A percentile compares a stretch with the other conserved stretches of the same genome.
Evolutionary conservation across 2,797 vertebrate species (phyloP).

Genomic region (Betta splendens): DNA sequence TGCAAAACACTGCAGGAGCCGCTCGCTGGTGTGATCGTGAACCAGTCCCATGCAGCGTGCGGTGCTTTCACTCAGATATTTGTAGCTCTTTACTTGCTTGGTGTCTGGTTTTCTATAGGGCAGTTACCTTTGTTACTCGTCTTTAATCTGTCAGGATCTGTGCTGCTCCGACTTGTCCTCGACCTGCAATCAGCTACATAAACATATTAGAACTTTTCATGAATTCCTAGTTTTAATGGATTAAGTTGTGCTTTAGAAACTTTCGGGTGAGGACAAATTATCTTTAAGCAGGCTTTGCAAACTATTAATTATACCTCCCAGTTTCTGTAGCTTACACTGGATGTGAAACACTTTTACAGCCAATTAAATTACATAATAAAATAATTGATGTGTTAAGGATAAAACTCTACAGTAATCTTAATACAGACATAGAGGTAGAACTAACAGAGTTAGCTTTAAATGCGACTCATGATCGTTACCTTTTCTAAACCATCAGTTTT

Average conservation of each 20-base stretch:
- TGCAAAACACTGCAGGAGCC: conserved; percentile 12
- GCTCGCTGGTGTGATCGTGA: not conserved
- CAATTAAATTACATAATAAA: too few species aligned
- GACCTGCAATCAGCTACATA: not conserved
- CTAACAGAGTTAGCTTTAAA: too few species aligned
- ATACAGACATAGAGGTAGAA: too few species aligned
- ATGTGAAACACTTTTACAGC: too few species aligned
- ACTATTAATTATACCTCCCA: conserved; percentile 22
- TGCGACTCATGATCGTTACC: too few species aligned
- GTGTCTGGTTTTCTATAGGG: not conserved
- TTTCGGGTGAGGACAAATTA: conserved; percentile 14
- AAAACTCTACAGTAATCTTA: too few species aligned
- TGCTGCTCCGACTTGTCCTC: not conserved
- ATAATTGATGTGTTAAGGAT: too few species aligned
- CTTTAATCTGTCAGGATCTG: conserved; percentile 1
- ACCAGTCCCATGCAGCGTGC: not conserved
- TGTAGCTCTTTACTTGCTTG: not conserved
- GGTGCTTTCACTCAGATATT: not conserved
- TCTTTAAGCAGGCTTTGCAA: not conserved
- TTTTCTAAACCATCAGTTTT: too few species aligned
- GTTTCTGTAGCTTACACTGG: not conserved
- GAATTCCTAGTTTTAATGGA: conserved; percentile 10
- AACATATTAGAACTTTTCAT: not conserved
- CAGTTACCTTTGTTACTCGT: not conserved
- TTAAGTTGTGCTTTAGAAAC: conserved; percentile 5